Evolutionary conservation across 2,888 invertebrate genomes (phyloP), one percentile per base, ranked within the genome.

Genomic region (Ophioninae sp.): DNA sequence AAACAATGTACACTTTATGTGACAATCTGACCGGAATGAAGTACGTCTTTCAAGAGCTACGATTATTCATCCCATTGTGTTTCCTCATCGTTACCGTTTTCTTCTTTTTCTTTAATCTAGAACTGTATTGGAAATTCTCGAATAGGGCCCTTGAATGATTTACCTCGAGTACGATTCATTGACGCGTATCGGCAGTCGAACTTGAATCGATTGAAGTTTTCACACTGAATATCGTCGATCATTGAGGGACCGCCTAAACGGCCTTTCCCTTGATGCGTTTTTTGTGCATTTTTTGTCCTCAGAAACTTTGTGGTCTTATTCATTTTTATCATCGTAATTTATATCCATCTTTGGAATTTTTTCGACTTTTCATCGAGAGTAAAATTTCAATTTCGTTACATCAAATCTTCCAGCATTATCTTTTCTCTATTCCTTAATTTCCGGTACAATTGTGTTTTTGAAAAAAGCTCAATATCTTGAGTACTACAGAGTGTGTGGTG

Each of bases 1-100:
- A 30, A 61, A 22, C 67, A 56, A 39, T 56, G 68, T 64, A 67
- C 67, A 68, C 23, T 73, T 77, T 64, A 68, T n/a, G 41, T 41
- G 73, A 56, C 71, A 10, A 78, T 56, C 56, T 78, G 68, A 78
- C 68, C 72, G 72, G 10, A 75, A 56, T 7, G 23, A 44, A 56
- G 67, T 82, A 51, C 13, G 56, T 23, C 17, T 61, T 76, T 63
- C 59, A 58, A 13, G 39, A 69, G 64, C 44, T 63, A 78, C 8
- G 30, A 68, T 74, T 58, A 61, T 64, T 58, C 39, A 13, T 68
- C 41, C 10, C 1, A 23, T 78, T 63, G 23, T 64, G 3, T 44
- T 69, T n/a, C 20, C 23, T 72, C 51, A 13, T 17, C 13, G 51
- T 6, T 13, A 17, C 51, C 51, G 13, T 51, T 51, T 17, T 13